Conservation (phyloP, 2,113 vertebrate species). For the Perccottus glenii region DNA sequence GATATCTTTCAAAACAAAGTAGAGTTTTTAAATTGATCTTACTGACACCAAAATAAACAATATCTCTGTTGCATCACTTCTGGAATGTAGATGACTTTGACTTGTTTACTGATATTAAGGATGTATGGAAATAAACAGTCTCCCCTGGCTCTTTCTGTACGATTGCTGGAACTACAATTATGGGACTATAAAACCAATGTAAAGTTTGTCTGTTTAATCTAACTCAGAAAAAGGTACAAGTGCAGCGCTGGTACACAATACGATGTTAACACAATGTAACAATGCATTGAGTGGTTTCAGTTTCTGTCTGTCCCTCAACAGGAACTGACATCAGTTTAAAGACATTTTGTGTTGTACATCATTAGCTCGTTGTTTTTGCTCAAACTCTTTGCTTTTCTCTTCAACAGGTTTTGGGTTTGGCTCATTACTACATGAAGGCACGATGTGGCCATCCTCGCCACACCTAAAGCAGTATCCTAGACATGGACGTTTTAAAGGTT, state of each 20-base stretch:
- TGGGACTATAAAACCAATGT: too few relatives aligned
- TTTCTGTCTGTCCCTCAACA: constrained; percentile 3
- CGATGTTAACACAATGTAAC: too few relatives aligned
- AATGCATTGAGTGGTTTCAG: neutral
- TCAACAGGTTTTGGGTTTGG: neutral
- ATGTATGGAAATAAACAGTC: constrained; percentile 30
- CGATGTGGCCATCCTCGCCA: constrained; percentile 12
- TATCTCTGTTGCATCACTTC: constrained; percentile 24
- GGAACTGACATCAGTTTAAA: constrained; percentile 14
- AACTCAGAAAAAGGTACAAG: too few relatives aligned
- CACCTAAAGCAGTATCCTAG: constrained; percentile 4
- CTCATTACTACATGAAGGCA: constrained; percentile 4
- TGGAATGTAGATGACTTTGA: constrained; percentile 31
- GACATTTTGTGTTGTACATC: neutral
- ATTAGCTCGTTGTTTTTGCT: neutral
- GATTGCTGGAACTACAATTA: too few relatives aligned
- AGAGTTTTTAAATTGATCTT: constrained; percentile 17
- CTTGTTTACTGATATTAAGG: constrained; percentile 25
- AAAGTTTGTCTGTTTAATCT: too few relatives aligned
- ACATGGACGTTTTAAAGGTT: constrained; percentile 5
- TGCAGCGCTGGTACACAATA: too few relatives aligned
- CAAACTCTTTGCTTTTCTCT: neutral
- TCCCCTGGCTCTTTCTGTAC: neutral
- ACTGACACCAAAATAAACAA: constrained; percentile 16
- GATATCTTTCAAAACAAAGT: constrained; percentile 8